Conservation (phyloP, 2,113 vertebrate genomes). For the Erythrocebus patas region DNA sequence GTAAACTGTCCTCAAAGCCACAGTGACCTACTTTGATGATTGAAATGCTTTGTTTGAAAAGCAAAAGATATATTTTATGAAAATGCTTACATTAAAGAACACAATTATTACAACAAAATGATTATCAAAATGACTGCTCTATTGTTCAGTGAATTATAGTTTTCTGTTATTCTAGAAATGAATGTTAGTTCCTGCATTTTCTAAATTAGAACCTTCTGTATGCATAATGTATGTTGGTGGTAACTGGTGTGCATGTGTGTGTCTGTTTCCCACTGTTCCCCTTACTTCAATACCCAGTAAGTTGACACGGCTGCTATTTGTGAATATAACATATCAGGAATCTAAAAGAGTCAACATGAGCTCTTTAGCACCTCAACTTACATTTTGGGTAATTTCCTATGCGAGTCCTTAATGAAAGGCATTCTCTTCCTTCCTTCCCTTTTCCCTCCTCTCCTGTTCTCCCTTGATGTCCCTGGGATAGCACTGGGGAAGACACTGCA, state of each 20-base stretch:
- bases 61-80: background rate
- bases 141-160: background rate
- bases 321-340: background rate
- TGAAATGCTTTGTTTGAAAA: background rate
- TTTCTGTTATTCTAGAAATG: background rate
- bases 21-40: background rate
- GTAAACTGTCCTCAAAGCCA: conserved; percentile 8
- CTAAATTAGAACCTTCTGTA: background rate
- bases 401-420: background rate
- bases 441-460: background rate
- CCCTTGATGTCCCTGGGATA: background rate
- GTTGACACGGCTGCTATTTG: background rate
- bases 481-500: background rate
- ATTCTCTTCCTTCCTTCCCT: background rate
- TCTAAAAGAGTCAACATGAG: background rate
- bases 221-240: too few species aligned
- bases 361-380: background rate
- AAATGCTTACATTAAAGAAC: background rate
- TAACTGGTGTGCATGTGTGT: too few species aligned
- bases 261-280: background rate
- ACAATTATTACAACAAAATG: background rate
- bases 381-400: background rate
- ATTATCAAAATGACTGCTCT: background rate
- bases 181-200: background rate
- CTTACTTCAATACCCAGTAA: background rate